phyloP scores from a whole-genome alignment of 1,140 invertebrate species.

The Magallana angulata region DNA sequence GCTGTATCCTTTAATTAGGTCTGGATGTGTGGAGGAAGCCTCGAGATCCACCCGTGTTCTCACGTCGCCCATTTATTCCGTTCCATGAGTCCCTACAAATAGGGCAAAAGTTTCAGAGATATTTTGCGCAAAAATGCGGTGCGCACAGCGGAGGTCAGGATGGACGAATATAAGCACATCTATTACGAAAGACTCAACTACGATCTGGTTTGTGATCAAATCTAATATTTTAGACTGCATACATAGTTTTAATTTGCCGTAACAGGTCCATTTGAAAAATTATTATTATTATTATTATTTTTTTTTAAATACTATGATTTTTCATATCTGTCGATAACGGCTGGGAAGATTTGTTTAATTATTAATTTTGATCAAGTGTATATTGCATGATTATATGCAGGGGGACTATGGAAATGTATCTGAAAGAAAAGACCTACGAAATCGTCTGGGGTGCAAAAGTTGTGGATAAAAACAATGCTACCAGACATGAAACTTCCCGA shows the following conservation, averaged over 20 bases:
- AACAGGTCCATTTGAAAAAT: no score
- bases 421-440: constrained; percentile 86
- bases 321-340: no score
- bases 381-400: not conserved
- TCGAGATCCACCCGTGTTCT: constrained; percentile 96
- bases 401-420: constrained; percentile 91
- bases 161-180: constrained; percentile 94
- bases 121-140: constrained; percentile 78
- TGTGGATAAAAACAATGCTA: constrained; percentile 97
- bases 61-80: constrained; percentile 96
- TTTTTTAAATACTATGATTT: no score
- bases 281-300: no score
- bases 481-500: constrained; percentile 88
- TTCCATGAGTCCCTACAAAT: constrained; percentile 95
- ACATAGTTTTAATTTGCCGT: no score
- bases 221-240: no score
- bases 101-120: constrained; percentile 74
- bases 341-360: no score
- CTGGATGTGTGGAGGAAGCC: constrained; percentile 97
- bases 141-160: constrained; percentile 81
- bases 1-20: constrained; percentile 80
- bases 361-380: no score
- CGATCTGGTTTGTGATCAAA: constrained; percentile 67
- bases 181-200: constrained; percentile 89
- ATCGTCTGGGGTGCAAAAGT: constrained; percentile 83